Base-by-base conservation (phyloP, 1,140 invertebrate genomes). In the Hormaphis cornu region DNA sequence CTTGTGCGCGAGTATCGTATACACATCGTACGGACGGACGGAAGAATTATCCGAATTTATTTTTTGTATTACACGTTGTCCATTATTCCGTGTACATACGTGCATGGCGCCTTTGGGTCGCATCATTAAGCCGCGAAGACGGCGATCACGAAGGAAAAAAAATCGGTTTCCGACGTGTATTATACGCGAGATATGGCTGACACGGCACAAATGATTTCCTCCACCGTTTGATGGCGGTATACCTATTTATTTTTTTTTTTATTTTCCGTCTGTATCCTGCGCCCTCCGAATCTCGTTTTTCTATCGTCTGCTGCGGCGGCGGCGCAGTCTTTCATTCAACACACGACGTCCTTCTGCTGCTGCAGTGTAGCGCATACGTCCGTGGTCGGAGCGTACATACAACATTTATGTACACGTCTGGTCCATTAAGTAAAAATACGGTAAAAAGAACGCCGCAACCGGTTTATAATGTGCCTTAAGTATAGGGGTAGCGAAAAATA, bases 401-500 rank as follows among this genome's bases (percentile, higher is more conserved):
- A n/a, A n/a, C n/a, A n/a, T n/a, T n/a, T n/a, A n/a, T n/a, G n/a
- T n/a, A n/a, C n/a, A 37, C 33, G 22, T 40, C 12, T 28, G 33
- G 20, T 28, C 61, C 61, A 66, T 66, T 66, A 37, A 66, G 44
- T 24, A n/a, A 46, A 50, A 66, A 66, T 48, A 66, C 61, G 20
- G 28, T 35, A 66, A 16, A 66, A 20, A 7, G 50, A 48, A 35
- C 40, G 44, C 61, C 40, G 44, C 61, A 18, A 66, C 61, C 61
- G 18, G 61, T 66, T 66, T 66, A n/a, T n/a, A 66, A 66, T 66
- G 61, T 66, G 24, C 61, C 61, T 66, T 66, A 50, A 66, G 50
- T 66, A 66, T 66, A 66, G 61, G 61, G 61, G 61, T 66, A 66
- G 61, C 44, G 44, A 30, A 50, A 66, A 66, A n/a, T n/a, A n/a